phyloP scores from a whole-genome alignment of 2,888 invertebrate genomes.

The Timema cristinae region DNA sequence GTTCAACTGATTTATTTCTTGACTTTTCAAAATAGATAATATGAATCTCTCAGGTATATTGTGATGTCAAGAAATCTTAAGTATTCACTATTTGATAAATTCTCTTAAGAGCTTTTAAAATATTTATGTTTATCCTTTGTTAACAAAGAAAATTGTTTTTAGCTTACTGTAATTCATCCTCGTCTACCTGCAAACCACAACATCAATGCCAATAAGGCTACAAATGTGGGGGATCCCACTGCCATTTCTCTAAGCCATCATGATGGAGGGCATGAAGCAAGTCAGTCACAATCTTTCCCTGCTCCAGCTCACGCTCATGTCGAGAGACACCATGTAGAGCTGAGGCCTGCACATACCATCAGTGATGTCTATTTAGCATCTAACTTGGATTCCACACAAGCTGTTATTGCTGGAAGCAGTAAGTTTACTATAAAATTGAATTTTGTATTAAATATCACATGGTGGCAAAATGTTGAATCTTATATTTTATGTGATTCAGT shows the following conservation, averaged over 20 bases:
- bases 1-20: too few relatives aligned
- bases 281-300: constrained; percentile 30
- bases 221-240: constrained; percentile 26
- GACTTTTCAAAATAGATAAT: too few relatives aligned
- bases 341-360: constrained; percentile 51
- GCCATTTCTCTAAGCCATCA: constrained; percentile 38
- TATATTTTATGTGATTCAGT: neutral
- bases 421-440: constrained; percentile 31
- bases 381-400: constrained; percentile 44
- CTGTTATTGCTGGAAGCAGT: constrained; percentile 46
- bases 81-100: too few relatives aligned
- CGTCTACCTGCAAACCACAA: constrained; percentile 49
- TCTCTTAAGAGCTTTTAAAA: constrained; percentile 8
- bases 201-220: constrained; percentile 26
- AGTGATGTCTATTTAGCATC: constrained; percentile 44
- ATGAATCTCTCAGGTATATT: too few relatives aligned
- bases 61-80: too few relatives aligned
- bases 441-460: neutral
- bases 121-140: constrained; percentile 19
- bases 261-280: constrained; percentile 27
- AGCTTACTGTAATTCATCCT: constrained; percentile 87
- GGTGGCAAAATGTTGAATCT: neutral
- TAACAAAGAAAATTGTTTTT: constrained; percentile 31
- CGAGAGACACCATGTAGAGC: constrained; percentile 59
- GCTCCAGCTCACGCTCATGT: constrained; percentile 57